Evolutionary conservation across 2,888 invertebrate genomes (phyloP), one percentile per base, ranked within the genome.

Genomic region (Aphelenchoides bicaudatus): DNA sequence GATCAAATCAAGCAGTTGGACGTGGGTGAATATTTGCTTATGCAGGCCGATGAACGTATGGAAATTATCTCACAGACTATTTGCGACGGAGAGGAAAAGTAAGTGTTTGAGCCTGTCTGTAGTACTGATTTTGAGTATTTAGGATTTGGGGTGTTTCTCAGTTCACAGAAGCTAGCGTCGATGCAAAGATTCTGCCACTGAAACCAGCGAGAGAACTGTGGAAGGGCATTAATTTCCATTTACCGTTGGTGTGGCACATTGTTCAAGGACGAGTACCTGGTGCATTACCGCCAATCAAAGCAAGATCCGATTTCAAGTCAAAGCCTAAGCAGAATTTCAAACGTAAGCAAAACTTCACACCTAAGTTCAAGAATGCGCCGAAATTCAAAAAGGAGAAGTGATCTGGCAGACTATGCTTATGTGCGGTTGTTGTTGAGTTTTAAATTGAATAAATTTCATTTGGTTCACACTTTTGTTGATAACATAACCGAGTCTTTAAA

Each of bases 181-280:
- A 49, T 16, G 49, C 34, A 8, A 6, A 34, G 6, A 56, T 23
- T 8, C 46, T 21, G 13, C 2, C 2, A n/a, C 19, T 54, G 34
- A 30, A 28, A 19, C 31, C 57, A 34, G 25, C 46, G 27, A n/a
- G 25, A 0, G 34, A 34, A 31, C 13, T 52, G 16, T 63, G 54
- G 58, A 67, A 72, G 34, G 68, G 71, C 1, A 43, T 69, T 28
- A 49, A 65, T 37, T 30, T 43, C 3, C 68, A 71, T 47, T 50
- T 65, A 28, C 68, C 65, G 25, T 34, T 72, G 5, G 51, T 64
- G 2, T 67, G 70, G 71, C 67, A 67, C 58, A 49, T 67, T 19
- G 48, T 68, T 16, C 48, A 34, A 8, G 50, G 61, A 0, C 48
- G 71, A 46, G 61, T 62, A 16, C 68, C 68, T 1, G 71, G 63